phyloP scores from a whole-genome alignment of 2,797 vertebrate genomes.

The Sebastes ruberrimus region DNA sequence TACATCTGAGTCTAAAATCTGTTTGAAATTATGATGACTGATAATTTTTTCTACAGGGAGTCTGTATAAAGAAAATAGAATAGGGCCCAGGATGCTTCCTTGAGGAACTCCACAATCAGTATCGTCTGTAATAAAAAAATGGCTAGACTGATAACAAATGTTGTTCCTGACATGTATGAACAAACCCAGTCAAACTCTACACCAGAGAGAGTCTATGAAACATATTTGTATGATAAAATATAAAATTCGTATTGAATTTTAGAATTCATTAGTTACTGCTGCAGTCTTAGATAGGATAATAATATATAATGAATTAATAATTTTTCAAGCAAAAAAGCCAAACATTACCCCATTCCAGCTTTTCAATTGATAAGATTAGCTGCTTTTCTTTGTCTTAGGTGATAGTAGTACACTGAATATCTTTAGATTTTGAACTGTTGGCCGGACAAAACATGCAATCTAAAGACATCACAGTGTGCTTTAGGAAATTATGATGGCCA shows the following conservation, averaged over 20 bases:
- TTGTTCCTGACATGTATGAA: not conserved
- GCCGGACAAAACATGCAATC: not conserved
- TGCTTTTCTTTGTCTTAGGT: not conserved
- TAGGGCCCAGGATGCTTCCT: not conserved
- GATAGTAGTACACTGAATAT: not conserved
- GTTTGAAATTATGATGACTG: not conserved
- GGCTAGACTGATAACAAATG: not conserved
- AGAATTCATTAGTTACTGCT: not conserved
- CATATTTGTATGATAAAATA: not conserved
- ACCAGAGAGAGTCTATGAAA: not conserved
- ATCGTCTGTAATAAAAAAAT: not conserved
- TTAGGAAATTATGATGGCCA: not conserved
- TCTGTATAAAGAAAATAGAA: not conserved
- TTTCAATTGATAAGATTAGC: not conserved
- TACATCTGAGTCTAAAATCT: not conserved
- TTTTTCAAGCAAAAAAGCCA: not conserved
- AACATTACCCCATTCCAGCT: not conserved
- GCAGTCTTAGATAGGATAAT: fast-evolving
- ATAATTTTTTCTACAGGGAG: fast-evolving
- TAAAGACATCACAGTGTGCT: not conserved
- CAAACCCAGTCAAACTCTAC: not conserved
- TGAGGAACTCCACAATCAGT: not conserved
- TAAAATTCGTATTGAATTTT: not conserved
- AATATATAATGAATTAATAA: fast-evolving
- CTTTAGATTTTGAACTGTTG: not conserved